phyloP scores from a whole-genome alignment of 2,888 invertebrate species.

The Slavum lentiscoides region DNA sequence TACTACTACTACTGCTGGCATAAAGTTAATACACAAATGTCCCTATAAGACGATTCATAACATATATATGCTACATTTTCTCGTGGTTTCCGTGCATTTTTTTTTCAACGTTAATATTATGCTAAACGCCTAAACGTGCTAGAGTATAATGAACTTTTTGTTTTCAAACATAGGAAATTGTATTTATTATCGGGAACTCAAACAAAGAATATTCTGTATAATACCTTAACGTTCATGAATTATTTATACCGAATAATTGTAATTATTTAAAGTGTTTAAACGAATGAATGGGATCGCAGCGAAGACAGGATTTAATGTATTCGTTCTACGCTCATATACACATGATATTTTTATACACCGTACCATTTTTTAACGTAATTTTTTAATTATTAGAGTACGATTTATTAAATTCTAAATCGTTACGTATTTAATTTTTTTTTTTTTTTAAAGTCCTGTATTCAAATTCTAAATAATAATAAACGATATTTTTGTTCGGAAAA shows the following conservation, averaged over 20 bases:
- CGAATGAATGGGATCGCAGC: background rate
- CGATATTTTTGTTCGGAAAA: background rate
- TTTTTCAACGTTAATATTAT: background rate
- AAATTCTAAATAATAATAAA: background rate
- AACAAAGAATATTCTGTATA: background rate
- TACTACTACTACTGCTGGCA: too few species aligned
- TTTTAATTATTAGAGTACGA: background rate
- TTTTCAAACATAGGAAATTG: background rate
- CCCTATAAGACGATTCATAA: background rate
- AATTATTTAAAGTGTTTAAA: constrained; percentile 17
- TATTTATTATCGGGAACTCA: constrained; percentile 13
- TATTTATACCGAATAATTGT: constrained; percentile 17
- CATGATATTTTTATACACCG: background rate
- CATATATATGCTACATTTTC: background rate
- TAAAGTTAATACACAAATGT: too few species aligned
- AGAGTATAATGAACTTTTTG: background rate
- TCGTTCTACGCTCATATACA: background rate
- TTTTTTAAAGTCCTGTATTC: too few species aligned
- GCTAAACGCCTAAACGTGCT: background rate
- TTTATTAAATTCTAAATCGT: background rate
- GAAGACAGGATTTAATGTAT: background rate
- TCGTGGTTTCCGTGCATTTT: background rate
- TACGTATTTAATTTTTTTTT: background rate
- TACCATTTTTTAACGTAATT: background rate
- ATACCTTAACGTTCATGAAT: constrained; percentile 12